Conservation (phyloP, 92 coral and sea anemone species). For the Epizoanthus fatuus region DNA sequence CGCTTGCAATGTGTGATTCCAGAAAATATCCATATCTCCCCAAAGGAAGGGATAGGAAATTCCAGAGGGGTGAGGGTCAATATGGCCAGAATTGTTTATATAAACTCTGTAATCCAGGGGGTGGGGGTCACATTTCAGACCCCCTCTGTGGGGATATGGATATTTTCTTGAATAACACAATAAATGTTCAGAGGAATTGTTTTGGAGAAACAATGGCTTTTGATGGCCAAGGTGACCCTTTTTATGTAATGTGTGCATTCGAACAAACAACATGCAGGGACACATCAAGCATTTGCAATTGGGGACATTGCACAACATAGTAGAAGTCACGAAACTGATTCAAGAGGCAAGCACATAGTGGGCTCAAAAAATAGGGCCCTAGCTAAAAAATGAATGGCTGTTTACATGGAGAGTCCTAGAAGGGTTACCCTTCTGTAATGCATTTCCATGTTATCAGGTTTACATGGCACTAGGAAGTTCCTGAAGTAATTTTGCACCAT, state of each 20-base stretch:
- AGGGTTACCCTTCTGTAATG: neutral
- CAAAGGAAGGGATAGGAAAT: neutral
- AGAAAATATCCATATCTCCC: slow-evolving; percentile 10
- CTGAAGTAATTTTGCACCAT: slow-evolving; percentile 12
- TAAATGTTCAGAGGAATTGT: slow-evolving; percentile 28
- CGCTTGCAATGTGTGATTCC: slow-evolving; percentile 15
- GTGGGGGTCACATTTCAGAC: neutral
- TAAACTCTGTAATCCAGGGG: no score
- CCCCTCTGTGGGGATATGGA: slow-evolving; percentile 10
- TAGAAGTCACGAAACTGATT: slow-evolving; percentile 14
- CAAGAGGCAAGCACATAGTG: slow-evolving; percentile 32
- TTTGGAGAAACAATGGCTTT: slow-evolving; percentile 30
- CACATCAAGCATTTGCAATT: slow-evolving; percentile 13
- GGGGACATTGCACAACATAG: slow-evolving; percentile 27
- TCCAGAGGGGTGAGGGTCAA: no score
- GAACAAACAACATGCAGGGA: slow-evolving; percentile 39
- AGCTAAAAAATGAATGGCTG: slow-evolving; percentile 15
- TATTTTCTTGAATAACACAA: neutral
- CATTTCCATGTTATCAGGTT: slow-evolving; percentile 27
- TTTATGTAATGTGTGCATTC: slow-evolving; percentile 30
- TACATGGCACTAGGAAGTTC: slow-evolving; percentile 11
- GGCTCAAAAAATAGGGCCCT: slow-evolving; percentile 17
- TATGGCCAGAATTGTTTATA: no score
- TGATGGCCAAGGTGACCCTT: slow-evolving; percentile 28
- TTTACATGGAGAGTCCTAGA: slow-evolving; percentile 10